A percentile compares a stretch with the other conserved stretches of the same genome.
These are phyloP conservation scores for Ficedula albicollis DNA, from an alignment of 2,797 vertebrate genomes.

Conservation along the genomic window DNA sequence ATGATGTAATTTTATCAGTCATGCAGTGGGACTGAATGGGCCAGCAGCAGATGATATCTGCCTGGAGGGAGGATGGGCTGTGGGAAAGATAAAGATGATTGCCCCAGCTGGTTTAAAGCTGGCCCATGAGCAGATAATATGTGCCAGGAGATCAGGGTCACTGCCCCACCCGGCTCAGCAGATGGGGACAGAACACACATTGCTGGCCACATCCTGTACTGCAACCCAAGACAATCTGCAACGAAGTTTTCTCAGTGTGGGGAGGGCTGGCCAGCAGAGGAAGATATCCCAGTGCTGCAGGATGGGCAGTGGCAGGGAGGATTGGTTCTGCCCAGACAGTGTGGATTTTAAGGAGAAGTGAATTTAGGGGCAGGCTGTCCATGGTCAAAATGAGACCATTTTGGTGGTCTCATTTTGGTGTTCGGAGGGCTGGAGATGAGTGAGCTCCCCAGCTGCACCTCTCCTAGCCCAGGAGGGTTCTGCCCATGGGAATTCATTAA, in stretches of 20 bases:
- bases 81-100: too few relatives aligned
- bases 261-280: neutral
- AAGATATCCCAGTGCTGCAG: neutral
- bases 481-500: neutral
- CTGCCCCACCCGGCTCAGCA: too few relatives aligned
- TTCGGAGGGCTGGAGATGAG: neutral
- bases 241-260: neutral
- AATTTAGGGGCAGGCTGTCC: neutral
- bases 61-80: too few relatives aligned
- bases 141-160: too few relatives aligned
- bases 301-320: neutral
- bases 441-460: neutral
- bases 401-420: neutral
- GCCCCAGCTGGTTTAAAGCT: too few relatives aligned
- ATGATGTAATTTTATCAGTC: too few relatives aligned
- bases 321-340: conserved; percentile 17
- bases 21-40: too few relatives aligned
- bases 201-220: too few relatives aligned
- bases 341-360: neutral
- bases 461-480: neutral
- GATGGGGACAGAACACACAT: too few relatives aligned
- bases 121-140: too few relatives aligned
- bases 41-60: too few relatives aligned
- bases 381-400: neutral
- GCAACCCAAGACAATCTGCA: too few relatives aligned